Percentiles rank a stretch among this genome's conserved stretches.
phyloP scores from a whole-genome alignment of 2,797 vertebrate species.

The Enteromius paludinosus region DNA sequence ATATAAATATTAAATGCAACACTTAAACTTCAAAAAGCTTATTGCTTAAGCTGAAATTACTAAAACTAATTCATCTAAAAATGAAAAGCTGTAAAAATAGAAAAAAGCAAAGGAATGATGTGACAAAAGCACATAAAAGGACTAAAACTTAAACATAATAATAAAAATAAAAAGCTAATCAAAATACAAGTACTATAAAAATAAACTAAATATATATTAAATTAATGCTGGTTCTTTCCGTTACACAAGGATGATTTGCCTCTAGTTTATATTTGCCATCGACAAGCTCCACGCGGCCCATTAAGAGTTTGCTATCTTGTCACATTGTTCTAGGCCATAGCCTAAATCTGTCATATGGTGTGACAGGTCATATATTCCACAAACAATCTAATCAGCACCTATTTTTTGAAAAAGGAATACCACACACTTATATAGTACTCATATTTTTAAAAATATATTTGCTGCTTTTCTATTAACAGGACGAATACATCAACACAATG shows the following conservation, averaged over 20 bases:
- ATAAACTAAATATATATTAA: background rate
- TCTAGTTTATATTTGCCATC: constrained; percentile 10
- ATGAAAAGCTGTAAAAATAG: background rate
- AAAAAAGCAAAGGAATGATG: background rate
- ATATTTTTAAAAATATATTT: background rate
- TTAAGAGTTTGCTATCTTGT: constrained; percentile 13
- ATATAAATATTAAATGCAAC: background rate
- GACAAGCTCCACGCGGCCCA: background rate
- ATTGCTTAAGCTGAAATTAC: background rate
- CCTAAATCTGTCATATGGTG: background rate
- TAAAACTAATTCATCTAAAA: background rate
- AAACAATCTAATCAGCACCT: background rate
- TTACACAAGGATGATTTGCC: constrained; percentile 29
- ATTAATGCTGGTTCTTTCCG: background rate
- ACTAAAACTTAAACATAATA: background rate
- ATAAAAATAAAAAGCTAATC: background rate
- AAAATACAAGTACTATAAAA: background rate
- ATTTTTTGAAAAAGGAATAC: background rate
- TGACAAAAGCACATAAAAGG: background rate
- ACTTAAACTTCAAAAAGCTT: background rate
- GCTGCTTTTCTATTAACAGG: background rate
- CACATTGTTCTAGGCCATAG: constrained; percentile 7
- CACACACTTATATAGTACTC: background rate
- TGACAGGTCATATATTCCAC: constrained; percentile 1
- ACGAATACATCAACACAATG: background rate